Base-by-base conservation (phyloP, 2,888 invertebrate species). In the Harpalus rubripes region DNA sequence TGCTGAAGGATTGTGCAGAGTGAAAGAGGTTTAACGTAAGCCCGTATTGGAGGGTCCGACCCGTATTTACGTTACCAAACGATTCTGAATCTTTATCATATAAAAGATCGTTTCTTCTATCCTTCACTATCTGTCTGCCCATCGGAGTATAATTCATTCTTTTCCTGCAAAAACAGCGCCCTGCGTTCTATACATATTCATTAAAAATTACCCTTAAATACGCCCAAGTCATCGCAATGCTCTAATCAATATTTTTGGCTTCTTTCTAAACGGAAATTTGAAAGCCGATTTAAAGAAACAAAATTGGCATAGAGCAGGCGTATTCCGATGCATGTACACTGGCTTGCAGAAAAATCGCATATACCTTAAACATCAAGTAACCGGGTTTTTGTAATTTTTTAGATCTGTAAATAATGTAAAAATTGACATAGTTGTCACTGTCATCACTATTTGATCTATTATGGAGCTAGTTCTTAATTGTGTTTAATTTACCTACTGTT, bases 1-100 rank as follows among this genome's bases (percentile, higher is more conserved):
- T 86, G 86, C 86, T 87, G 87, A 87, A 86, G 87, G 87, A 87
- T 88, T 88, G 87, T 87, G 86, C 87, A 81, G 86, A 87, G 87
- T 87, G 87, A 86, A 87, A 87, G 86, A 86, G 87, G 87, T 87
- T 87, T 87, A 88, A 86, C 86, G 86, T 88, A 88, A 88, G 87
- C 87, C 86, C 86, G 86, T 87, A 88, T 87, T 84, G 84, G 84
- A 78, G 84, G 84, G 84, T 78, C 84, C 58, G 65, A 78, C 78
- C 84, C 84, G 84, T 84, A 84, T 84, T 84, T 84, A 84, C 84
- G 84, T 78, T 84, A 65, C 78, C 78, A 78, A 83, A 74, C 83
- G 83, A 61, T 83, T 83, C 83, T 76, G 82, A 82, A 82, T 72
- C 82, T 82, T 80, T 80, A 80, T 80, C 79, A 80, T 82, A 82